Evolutionary conservation across 2,888 invertebrate species (phyloP), one percentile per base, ranked within the genome.

Genomic region (Cinara cedri): DNA sequence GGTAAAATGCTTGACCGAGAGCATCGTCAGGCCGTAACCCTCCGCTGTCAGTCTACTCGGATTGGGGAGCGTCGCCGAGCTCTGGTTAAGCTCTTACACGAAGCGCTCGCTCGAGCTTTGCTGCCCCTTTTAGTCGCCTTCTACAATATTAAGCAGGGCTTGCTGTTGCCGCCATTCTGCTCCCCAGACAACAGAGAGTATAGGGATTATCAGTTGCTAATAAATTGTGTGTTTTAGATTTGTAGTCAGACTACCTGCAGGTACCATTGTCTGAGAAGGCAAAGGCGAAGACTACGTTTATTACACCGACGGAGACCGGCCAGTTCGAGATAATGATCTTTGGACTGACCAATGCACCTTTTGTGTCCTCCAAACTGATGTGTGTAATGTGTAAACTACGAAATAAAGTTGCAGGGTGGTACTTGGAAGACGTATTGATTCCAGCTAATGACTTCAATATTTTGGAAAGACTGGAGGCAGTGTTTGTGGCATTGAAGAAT

Each of bases 381-480:
- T 81, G 83, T 24, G 75, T 84, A 24, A 83, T 85, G 82, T 16
- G 49, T 14, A 21, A 46, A 14, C 24, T 66, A 6, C 10, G 49
- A 16, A 82, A 84, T 54, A 81, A 82, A 11, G 54, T 83, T 9
- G 82, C 82, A 1, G 49, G 84, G 16, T 83, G 82, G 1, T 85
- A 84, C 68, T 70, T 85, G n/a, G 85, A 85, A 68, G 85, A 85
- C 70, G 81, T 84, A 21, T 49, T 85, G 0, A 49, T 66, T 49
- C 66, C 66, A 24, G 66, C 66, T 76, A 78, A 42, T 10, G 72
- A 81, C 16, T 84, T 83, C 82, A 57, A 78, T 0, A 82, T 84
- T 16, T 82, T n/a, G n/a, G n/a, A n/a, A n/a, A n/a, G n/a, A n/a
- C n/a, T 85, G 65, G 24, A 83, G 49, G 21, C 71, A 13, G 82